Evolutionary conservation across 2,113 vertebrate species (phyloP).

Genomic region (Sebastes schlegelii): DNA sequence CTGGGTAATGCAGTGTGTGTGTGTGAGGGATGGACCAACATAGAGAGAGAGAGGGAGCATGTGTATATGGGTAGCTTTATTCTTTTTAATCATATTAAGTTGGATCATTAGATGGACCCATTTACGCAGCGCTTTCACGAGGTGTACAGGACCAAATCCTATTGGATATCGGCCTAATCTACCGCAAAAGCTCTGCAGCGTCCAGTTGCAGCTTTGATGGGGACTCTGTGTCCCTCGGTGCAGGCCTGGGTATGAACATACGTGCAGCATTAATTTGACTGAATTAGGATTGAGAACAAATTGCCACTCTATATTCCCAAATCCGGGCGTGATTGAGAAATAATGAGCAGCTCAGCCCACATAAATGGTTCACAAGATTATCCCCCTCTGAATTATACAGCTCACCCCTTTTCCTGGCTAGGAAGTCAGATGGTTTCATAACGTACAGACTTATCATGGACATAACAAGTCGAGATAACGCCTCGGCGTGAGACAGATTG

Average conservation of each 20-base stretch:
- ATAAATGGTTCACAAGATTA: slow-evolving; percentile 71
- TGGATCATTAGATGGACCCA: slow-evolving; percentile 77
- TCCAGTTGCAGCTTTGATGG: slow-evolving; percentile 63
- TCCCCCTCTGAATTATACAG: slow-evolving; percentile 53
- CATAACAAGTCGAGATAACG: slow-evolving; percentile 7
- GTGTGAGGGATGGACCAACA: background rate
- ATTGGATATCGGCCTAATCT: slow-evolving; percentile 78
- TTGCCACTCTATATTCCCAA: slow-evolving; percentile 75
- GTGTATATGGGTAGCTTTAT: slow-evolving; percentile 57
- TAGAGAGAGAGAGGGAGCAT: background rate
- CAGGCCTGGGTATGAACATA: slow-evolving; percentile 51
- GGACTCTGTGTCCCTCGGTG: slow-evolving; percentile 37
- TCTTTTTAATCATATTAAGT: slow-evolving; percentile 77
- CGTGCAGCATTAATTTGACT: slow-evolving; percentile 61
- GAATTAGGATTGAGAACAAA: slow-evolving; percentile 69
- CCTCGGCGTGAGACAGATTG: background rate
- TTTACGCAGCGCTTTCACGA: slow-evolving; percentile 74
- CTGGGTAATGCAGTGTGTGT: slow-evolving; percentile 2
- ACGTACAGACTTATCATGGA: slow-evolving; percentile 19
- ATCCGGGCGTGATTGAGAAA: slow-evolving; percentile 72
- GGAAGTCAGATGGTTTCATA: slow-evolving; percentile 41
- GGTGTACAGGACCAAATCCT: slow-evolving; percentile 73
- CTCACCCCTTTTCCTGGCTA: slow-evolving; percentile 48
- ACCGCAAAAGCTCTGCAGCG: slow-evolving; percentile 61
- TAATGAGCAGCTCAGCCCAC: slow-evolving; percentile 70